These are phyloP conservation scores for Myotis brandtii DNA, from an alignment of 2,113 vertebrate genomes.

Conservation along the genomic window DNA sequence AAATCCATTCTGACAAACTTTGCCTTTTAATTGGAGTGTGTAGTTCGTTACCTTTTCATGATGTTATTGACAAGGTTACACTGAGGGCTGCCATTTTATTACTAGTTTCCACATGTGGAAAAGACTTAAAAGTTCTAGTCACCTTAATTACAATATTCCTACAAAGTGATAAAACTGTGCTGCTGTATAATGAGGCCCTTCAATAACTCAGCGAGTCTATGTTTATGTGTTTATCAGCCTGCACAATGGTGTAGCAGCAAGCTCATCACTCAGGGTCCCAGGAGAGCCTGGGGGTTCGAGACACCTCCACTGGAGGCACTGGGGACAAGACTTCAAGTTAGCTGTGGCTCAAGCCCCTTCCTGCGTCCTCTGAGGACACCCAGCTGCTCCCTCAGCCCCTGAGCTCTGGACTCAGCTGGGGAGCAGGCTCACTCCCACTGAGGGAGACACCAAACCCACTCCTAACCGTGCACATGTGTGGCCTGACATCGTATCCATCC, in stretches of 20 bases:
- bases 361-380: not conserved
- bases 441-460: not conserved
- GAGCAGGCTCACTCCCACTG: not conserved
- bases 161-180: not conserved
- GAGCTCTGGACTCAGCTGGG: too few species aligned
- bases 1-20: not conserved
- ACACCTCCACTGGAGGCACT: not conserved
- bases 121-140: not conserved
- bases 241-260: not conserved
- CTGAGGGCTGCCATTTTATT: not conserved
- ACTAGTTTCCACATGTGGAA: not conserved
- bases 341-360: not conserved
- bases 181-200: not conserved
- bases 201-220: accelerated
- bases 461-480: not conserved
- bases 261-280: not conserved
- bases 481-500: not conserved
- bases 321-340: not conserved
- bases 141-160: not conserved
- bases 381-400: not conserved
- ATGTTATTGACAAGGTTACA: not conserved
- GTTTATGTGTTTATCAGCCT: not conserved
- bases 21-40: not conserved
- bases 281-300: not conserved
- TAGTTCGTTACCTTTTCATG: not conserved